Base-by-base conservation (phyloP, 35 echinoderm and acorn worm species). In the Hemicentrotus pulcherrimus region DNA sequence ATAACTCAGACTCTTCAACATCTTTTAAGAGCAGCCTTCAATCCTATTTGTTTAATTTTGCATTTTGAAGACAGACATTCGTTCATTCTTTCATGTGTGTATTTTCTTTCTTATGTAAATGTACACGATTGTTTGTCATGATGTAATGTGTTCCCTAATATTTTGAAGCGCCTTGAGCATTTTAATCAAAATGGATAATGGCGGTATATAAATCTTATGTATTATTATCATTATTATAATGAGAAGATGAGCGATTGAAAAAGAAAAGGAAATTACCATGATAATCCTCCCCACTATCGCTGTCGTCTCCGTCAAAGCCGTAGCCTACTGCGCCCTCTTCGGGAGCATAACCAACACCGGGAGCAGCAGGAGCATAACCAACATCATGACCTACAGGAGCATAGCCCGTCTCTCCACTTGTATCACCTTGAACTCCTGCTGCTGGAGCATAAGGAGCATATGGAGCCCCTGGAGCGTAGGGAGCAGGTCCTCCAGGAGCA, bases 291-390 rank as follows among this genome's bases (percentile, higher is more conserved):
- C 65, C 65, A n/a, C 65, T 78, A n/a, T 78, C 65, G 33, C 88
- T 90, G 88, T 90, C 88, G 46, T 90, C 88, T 16, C 32, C 31
- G 46, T 90, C 88, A 6, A n/a, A 32, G 88, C 14, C 88, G 88
- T 90, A 35, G 88, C 65, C 65, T 78, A 78, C 22, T 78, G 22
- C 65, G 6, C 65, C 65, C 24, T 7, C 88, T 90, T 9, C 32
- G 8, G 88, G 88, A 45, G 87, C 87, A 89, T 89, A 89, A 35
- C 32, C 32, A 35, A 46, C 31, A 22, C 31, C 87, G 4, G 87
- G 31, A 46, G 87, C 87, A 89, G 87, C 87, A 33, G 87, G 87
- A 89, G 87, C 87, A 22, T 33, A 89, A 35, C 32, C 32, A 12
- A 46, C 87, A 89, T 2, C 31, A 1, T 32, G 32, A 35, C 12